Conservation (phyloP, 92 coral and sea anemone species). For the Ricordea florida region DNA sequence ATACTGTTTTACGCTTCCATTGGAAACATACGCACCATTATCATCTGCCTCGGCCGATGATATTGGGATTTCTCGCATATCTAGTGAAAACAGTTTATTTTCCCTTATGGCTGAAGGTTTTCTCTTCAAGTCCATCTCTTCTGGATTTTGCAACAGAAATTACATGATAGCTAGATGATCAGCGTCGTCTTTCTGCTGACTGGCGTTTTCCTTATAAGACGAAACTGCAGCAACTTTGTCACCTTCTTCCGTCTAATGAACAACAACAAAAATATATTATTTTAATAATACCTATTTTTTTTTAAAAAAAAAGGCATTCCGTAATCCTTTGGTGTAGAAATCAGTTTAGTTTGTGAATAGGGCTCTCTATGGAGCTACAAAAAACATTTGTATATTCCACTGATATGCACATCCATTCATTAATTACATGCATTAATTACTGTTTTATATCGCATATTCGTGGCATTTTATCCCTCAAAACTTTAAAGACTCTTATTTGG, state of each 20-base stretch:
- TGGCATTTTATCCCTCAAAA: not conserved
- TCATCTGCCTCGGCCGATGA: slow-evolving; percentile 42
- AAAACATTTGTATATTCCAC: not conserved
- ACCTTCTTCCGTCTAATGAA: not conserved
- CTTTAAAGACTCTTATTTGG: not conserved
- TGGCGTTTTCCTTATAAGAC: not conserved
- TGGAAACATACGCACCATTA: slow-evolving; percentile 46
- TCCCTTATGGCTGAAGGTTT: slow-evolving; percentile 47
- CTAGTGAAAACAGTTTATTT: slow-evolving; percentile 39
- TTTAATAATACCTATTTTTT: not conserved
- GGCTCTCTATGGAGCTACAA: not conserved
- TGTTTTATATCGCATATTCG: not conserved
- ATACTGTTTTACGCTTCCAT: slow-evolving; percentile 33
- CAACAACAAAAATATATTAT: not conserved
- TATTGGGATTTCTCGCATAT: slow-evolving; percentile 36
- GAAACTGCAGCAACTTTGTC: slow-evolving; percentile 1
- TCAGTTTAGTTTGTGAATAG: not conserved
- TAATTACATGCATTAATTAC: not conserved
- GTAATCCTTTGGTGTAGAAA: not conserved
- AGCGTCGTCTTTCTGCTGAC: not conserved
- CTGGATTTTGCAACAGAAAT: slow-evolving; percentile 47
- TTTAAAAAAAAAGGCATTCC: not conserved
- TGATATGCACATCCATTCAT: not conserved
- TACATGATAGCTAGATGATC: slow-evolving; percentile 34
- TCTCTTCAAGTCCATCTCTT: slow-evolving; percentile 26